These are phyloP conservation scores for Adoxophyes honmai DNA, from an alignment of 1,140 invertebrate species.

Conservation along the genomic window DNA sequence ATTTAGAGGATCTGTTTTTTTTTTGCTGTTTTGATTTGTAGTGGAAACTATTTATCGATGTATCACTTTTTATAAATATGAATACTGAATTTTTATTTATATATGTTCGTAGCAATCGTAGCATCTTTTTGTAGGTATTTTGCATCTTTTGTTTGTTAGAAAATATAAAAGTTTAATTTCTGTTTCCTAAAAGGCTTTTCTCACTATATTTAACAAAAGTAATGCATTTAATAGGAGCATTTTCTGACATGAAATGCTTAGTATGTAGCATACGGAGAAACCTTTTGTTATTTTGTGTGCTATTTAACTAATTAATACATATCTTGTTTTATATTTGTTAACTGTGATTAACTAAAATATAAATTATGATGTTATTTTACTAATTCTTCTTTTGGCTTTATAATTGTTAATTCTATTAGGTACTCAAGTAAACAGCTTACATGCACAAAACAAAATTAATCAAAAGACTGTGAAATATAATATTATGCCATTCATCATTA, in stretches of 20 bases:
- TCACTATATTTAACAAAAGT: neutral
- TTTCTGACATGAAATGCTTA: conserved; percentile 11
- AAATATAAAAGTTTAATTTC: neutral
- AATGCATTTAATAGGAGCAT: conserved; percentile 39
- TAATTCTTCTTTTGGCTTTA: neutral
- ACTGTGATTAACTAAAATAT: conserved; percentile 6
- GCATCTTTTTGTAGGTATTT: neutral
- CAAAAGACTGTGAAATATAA: conserved; percentile 59
- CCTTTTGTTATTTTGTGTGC: neutral
- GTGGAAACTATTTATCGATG: neutral
- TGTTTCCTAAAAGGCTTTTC: neutral
- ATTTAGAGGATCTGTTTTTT: conserved; percentile 7
- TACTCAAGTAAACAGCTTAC: conserved; percentile 14
- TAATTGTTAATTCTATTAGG: neutral
- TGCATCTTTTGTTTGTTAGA: neutral
- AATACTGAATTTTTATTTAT: neutral
- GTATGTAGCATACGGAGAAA: neutral
- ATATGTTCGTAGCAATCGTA: neutral
- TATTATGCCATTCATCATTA: conserved; percentile 54
- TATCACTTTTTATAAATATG: neutral
- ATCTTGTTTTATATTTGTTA: neutral
- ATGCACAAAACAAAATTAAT: conserved; percentile 48
- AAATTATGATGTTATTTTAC: conserved; percentile 6
- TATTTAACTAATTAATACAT: neutral
- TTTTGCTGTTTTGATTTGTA: neutral